Evolutionary conservation across 2,888 invertebrate genomes (phyloP).

Genomic region (Portevinia maculata): DNA sequence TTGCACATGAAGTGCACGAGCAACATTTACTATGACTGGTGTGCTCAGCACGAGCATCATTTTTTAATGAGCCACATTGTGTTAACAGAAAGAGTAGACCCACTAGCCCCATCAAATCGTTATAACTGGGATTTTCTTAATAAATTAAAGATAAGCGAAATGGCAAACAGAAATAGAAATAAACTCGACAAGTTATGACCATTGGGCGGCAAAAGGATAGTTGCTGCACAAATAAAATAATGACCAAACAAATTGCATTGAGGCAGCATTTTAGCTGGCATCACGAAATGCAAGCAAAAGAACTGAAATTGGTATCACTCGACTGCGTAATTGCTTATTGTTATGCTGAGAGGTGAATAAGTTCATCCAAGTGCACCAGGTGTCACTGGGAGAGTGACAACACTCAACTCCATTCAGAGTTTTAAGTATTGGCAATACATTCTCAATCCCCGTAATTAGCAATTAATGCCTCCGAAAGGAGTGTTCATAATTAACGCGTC

Average conservation of each 20-base stretch:
- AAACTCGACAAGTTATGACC: slow-evolving; percentile 59
- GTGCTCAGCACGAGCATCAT: slow-evolving; percentile 7
- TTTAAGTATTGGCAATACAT: slow-evolving; percentile 12
- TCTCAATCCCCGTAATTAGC: slow-evolving; percentile 36
- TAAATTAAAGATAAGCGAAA: slow-evolving; percentile 65
- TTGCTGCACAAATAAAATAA: slow-evolving; percentile 48
- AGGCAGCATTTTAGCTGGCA: slow-evolving; percentile 15
- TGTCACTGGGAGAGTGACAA: too few relatives aligned
- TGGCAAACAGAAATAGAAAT: slow-evolving; percentile 40
- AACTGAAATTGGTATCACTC: slow-evolving; percentile 39
- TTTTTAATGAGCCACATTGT: slow-evolving; percentile 23
- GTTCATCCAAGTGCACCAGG: too few relatives aligned
- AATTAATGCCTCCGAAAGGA: slow-evolving; percentile 39
- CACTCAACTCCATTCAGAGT: too few relatives aligned
- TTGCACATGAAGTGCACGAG: slow-evolving; percentile 59
- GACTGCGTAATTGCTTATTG: slow-evolving; percentile 43
- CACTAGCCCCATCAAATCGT: slow-evolving; percentile 62
- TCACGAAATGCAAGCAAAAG: slow-evolving; percentile 39
- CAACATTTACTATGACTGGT: neutral
- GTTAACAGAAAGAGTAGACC: neutral
- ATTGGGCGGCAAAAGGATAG: slow-evolving; percentile 14
- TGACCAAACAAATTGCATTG: slow-evolving; percentile 46
- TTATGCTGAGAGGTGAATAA: neutral
- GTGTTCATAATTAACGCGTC: slow-evolving; percentile 28
- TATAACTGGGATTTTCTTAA: slow-evolving; percentile 55